These are phyloP conservation scores for Mus musculus DNA, from an alignment of 2,113 vertebrate genomes.

Conservation along the genomic window DNA sequence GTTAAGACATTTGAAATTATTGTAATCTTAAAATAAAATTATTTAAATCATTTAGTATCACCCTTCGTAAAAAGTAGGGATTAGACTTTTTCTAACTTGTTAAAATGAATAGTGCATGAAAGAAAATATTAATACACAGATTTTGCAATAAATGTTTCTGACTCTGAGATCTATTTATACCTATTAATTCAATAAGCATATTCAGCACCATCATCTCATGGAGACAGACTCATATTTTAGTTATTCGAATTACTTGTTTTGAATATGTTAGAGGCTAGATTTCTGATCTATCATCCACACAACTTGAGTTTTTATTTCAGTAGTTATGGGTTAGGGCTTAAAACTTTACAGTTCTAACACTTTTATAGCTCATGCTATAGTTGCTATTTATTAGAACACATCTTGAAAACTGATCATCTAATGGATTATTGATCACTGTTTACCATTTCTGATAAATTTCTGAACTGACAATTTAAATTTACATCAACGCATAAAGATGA, in stretches of 20 bases:
- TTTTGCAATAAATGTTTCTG: not conserved
- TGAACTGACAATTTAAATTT: not conserved
- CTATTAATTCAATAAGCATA: not conserved
- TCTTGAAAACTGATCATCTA: not conserved
- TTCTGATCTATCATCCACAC: rapidly evolving
- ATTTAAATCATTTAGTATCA: not conserved
- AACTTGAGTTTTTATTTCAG: not conserved
- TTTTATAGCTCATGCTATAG: rapidly evolving
- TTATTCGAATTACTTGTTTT: not conserved
- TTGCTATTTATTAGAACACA: not conserved
- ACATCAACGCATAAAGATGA: not conserved
- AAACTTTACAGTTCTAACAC: not conserved
- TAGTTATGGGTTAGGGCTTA: not conserved
- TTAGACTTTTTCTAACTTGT: not conserved
- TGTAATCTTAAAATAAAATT: not conserved
- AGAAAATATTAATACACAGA: not conserved
- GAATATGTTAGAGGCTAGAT: not conserved
- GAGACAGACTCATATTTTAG: not conserved
- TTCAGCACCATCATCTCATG: rapidly evolving
- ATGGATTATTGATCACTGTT: not conserved
- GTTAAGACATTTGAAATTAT: not conserved
- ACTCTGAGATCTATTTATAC: not conserved
- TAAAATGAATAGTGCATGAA: not conserved
- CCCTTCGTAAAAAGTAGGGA: not conserved
- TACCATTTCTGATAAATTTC: not conserved